These are phyloP conservation scores for Holacanthus passer DNA, from an alignment of 2,113 vertebrate species.

Conservation along the genomic window DNA sequence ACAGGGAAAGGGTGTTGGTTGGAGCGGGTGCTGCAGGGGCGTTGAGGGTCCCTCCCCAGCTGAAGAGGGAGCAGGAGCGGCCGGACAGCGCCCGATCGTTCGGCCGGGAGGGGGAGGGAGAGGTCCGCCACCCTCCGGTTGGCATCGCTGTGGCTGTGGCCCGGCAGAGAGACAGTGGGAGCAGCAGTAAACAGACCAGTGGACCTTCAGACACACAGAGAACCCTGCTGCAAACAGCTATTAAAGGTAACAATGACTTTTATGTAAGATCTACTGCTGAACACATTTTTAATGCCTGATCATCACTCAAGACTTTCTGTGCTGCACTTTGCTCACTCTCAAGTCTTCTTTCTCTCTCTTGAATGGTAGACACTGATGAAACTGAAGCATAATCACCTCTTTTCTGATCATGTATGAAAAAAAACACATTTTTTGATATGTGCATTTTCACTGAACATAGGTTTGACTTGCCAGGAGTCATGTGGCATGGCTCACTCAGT, in stretches of 20 bases:
- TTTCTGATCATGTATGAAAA: not conserved
- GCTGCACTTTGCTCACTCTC: not conserved
- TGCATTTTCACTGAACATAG: not conserved
- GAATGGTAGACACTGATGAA: not conserved
- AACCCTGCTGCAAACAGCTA: constrained; percentile 85
- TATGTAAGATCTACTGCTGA: not conserved
- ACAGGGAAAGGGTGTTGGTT: constrained; percentile 43
- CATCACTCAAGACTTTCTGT: not conserved
- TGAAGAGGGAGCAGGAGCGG: constrained; percentile 94
- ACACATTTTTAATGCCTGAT: not conserved
- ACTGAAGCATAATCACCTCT: no score
- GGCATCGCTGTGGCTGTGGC: constrained; percentile 97
- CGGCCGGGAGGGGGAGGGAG: constrained; percentile 91
- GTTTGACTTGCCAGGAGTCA: not conserved
- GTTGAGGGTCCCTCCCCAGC: constrained; percentile 78
- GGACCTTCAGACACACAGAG: constrained; percentile 88
- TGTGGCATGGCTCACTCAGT: not conserved
- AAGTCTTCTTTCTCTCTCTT: not conserved
- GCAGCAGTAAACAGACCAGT: constrained; percentile 83
- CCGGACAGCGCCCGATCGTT: constrained; percentile 94
- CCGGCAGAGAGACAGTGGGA: constrained; percentile 92
- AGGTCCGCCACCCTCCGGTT: constrained; percentile 95
- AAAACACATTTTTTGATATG: not conserved
- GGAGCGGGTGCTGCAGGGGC: constrained; percentile 35
- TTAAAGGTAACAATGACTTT: constrained; percentile 89